phyloP scores from a whole-genome alignment of 2,113 vertebrate genomes.

The Psittacara wagleri region DNA sequence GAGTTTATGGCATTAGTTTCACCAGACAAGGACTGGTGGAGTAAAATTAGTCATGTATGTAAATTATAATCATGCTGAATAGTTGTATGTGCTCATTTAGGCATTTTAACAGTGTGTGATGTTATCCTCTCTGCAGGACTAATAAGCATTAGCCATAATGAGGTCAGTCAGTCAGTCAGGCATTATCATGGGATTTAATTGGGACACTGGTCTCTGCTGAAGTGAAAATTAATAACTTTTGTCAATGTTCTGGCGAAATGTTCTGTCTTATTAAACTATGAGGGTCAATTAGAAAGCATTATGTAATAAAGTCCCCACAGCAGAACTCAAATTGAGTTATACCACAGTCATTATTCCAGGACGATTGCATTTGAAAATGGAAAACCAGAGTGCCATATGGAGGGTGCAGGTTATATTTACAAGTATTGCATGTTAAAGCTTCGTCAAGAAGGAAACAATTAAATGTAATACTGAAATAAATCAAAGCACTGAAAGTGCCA shows the following conservation, averaged over 20 bases:
- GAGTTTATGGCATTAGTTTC: constrained; percentile 59
- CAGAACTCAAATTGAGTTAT: constrained; percentile 97
- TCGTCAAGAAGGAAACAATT: constrained; percentile 85
- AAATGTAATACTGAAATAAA: constrained; percentile 82
- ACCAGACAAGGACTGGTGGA: constrained; percentile 75
- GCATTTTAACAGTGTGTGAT: constrained; percentile 81
- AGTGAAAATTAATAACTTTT: constrained; percentile 99
- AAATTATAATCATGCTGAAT: constrained; percentile 80
- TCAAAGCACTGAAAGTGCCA: constrained; percentile 71
- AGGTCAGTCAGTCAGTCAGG: constrained; percentile 91
- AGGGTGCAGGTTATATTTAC: constrained; percentile 79
- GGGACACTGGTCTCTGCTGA: constrained; percentile 97
- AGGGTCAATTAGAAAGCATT: constrained; percentile 98
- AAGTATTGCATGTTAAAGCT: constrained; percentile 80
- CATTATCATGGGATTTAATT: constrained; percentile 97
- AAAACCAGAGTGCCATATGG: constrained; percentile 83
- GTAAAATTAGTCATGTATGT: constrained; percentile 84
- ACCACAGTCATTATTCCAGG: constrained; percentile 83
- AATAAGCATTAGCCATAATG: constrained; percentile 97
- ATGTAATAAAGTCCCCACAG: constrained; percentile 96
- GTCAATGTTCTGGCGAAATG: constrained; percentile 95
- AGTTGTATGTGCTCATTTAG: constrained; percentile 88
- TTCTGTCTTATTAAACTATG: constrained; percentile 95
- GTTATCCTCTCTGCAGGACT: constrained; percentile 87
- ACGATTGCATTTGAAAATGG: constrained; percentile 85